Evolutionary conservation across 1,140 invertebrate species (phyloP).

Genomic region (Acromyrmex charruanus): DNA sequence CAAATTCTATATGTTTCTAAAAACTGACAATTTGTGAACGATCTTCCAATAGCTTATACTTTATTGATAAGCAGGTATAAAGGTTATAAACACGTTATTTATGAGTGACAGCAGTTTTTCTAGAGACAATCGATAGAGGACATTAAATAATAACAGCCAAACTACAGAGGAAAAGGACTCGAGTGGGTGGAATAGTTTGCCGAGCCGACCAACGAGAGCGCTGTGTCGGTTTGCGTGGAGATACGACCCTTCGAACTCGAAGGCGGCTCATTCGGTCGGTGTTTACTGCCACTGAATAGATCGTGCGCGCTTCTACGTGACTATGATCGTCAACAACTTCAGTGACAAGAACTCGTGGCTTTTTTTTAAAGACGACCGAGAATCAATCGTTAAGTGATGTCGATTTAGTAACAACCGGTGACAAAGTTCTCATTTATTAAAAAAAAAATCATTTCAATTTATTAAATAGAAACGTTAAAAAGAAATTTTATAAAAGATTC

Average conservation of each 20-base stretch:
- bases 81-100: neutral
- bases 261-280: slow-evolving; percentile 44
- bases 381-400: neutral
- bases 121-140: neutral
- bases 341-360: neutral
- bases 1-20: too few species aligned
- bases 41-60: neutral
- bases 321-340: neutral
- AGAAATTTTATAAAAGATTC: neutral
- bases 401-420: neutral
- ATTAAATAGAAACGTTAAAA: neutral
- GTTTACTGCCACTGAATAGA: slow-evolving; percentile 22
- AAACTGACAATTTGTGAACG: neutral
- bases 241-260: slow-evolving; percentile 41
- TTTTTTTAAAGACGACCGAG: neutral
- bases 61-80: neutral
- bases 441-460: neutral
- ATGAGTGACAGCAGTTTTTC: neutral
- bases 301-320: neutral
- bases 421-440: neutral
- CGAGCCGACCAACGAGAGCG: neutral
- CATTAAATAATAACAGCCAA: neutral
- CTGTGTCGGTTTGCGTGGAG: slow-evolving; percentile 25
- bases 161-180: neutral
- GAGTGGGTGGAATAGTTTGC: slow-evolving; percentile 3